phyloP scores from a whole-genome alignment of 2,797 vertebrate species.

The Halcyon chelicuti region DNA sequence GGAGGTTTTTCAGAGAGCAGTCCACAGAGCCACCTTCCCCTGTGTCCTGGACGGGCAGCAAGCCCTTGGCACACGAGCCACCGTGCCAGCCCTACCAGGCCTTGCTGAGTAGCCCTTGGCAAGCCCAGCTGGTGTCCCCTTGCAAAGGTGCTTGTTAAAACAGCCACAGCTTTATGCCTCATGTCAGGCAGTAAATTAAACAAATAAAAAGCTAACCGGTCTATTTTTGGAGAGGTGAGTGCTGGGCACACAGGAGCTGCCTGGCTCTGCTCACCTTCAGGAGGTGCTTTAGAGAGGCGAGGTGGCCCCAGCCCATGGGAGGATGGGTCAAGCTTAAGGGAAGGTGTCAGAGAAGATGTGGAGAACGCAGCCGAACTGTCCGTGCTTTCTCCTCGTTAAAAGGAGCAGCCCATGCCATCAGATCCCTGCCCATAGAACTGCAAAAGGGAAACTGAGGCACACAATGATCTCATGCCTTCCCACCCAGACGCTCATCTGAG shows the following conservation, averaged over 20 bases:
- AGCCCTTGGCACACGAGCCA: accelerated
- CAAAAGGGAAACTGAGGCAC: neutral
- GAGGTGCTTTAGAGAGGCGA: neutral
- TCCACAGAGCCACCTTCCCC: neutral
- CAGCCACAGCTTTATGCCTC: neutral
- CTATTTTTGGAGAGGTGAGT: neutral
- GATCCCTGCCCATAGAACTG: neutral
- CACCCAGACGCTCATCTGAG: neutral
- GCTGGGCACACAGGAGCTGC: neutral
- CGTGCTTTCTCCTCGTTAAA: neutral
- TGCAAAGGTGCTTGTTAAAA: neutral
- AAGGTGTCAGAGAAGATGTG: neutral
- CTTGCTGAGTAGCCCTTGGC: neutral
- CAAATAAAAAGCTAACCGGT: neutral
- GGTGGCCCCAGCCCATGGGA: accelerated
- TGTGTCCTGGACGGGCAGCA: accelerated
- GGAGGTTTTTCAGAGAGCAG: neutral
- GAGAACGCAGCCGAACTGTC: neutral
- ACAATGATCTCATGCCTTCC: neutral
- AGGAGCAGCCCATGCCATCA: neutral
- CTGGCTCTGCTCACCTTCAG: neutral
- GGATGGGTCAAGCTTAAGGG: neutral
- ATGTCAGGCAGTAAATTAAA: neutral
- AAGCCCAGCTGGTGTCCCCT: neutral
- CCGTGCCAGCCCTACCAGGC: neutral